Percentiles rank a stretch among this genome's conserved stretches.
Conservation (phyloP, 2,113 vertebrate species). For the Hemibagrus wyckioides region DNA sequence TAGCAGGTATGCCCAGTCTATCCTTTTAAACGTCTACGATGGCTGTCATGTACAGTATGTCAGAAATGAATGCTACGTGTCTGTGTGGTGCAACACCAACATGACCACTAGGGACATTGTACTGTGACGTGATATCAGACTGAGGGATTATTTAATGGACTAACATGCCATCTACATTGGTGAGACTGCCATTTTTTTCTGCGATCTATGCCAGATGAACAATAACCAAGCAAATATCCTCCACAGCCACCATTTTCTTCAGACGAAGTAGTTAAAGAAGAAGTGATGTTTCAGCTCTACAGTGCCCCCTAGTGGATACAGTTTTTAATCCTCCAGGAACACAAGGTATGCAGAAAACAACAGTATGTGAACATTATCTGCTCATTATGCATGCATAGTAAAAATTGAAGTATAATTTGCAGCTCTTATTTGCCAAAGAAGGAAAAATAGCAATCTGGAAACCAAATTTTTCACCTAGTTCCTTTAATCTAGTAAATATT, state of each 20-base stretch:
- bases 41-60: no score
- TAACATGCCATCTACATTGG: not conserved
- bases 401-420: not conserved
- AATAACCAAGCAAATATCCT: not conserved
- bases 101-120: not conserved
- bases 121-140: not conserved
- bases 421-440: not conserved
- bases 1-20: no score
- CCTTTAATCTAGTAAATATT: slow-evolving; percentile 9
- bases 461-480: not conserved
- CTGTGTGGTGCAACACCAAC: not conserved
- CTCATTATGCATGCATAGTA: not conserved
- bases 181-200: not conserved
- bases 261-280: not conserved
- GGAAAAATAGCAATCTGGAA: not conserved
- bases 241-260: not conserved
- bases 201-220: not conserved
- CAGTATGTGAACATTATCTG: not conserved
- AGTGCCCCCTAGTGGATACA: not conserved
- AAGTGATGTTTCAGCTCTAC: not conserved
- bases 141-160: not conserved
- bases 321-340: not conserved
- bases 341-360: not conserved
- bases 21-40: no score
- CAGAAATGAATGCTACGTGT: not conserved